phyloP scores from a whole-genome alignment of 1,140 invertebrate species.

The Drosophila arawakana region DNA sequence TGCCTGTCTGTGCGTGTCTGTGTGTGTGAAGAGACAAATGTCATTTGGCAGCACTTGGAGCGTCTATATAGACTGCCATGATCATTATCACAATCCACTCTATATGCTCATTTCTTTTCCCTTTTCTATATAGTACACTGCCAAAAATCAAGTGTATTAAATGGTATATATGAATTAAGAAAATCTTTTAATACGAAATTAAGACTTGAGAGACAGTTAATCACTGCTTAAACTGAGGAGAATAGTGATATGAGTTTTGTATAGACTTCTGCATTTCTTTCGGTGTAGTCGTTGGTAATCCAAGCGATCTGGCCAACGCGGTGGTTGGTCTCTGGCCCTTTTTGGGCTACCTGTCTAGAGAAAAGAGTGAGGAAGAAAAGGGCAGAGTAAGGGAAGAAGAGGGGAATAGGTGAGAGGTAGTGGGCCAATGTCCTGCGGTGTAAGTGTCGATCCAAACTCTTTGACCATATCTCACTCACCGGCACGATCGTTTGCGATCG shows the following conservation, averaged over 20 bases:
- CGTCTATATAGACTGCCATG: slow-evolving; percentile 84
- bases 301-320: slow-evolving; percentile 52
- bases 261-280: background rate
- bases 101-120: slow-evolving; percentile 49
- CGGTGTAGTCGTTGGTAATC: slow-evolving; percentile 43
- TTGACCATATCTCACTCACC: slow-evolving; percentile 22
- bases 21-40: slow-evolving; percentile 69
- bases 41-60: slow-evolving; percentile 82
- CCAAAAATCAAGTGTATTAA: too few species aligned
- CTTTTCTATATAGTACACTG: slow-evolving; percentile 20
- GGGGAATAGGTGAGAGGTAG: slow-evolving; percentile 38
- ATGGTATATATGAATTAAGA: too few species aligned
- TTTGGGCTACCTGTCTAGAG: slow-evolving; percentile 39
- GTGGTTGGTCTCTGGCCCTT: slow-evolving; percentile 62
- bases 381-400: slow-evolving; percentile 11
- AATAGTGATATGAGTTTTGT: too few species aligned
- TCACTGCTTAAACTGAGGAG: too few species aligned
- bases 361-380: background rate
- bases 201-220: too few species aligned
- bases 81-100: slow-evolving; percentile 83
- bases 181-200: too few species aligned
- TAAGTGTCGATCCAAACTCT: slow-evolving; percentile 22
- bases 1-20: background rate
- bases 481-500: slow-evolving; percentile 15
- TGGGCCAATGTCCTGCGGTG: slow-evolving; percentile 74